phyloP scores from a whole-genome alignment of 2,797 vertebrate species.

The Eidolon dupreanum region DNA sequence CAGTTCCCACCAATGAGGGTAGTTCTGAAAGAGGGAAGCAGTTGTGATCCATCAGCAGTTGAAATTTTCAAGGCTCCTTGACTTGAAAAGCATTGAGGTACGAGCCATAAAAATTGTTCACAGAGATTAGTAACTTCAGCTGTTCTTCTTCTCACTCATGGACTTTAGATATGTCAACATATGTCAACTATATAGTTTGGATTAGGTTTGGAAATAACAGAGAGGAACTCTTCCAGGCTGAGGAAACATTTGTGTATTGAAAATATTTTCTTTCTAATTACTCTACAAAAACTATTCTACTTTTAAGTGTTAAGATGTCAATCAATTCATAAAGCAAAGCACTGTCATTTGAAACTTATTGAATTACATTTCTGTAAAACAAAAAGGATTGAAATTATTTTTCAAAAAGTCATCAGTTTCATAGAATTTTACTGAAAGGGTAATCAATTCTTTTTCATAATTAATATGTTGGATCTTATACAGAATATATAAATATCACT shows the following conservation, averaged over 20 bases:
- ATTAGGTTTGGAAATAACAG: neutral
- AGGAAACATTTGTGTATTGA: neutral
- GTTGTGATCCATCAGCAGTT: neutral
- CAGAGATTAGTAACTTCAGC: neutral
- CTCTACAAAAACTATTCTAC: neutral
- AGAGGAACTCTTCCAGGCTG: neutral
- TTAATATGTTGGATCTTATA: neutral
- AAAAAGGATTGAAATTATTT: neutral
- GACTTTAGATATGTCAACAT: neutral
- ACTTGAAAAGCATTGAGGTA: neutral
- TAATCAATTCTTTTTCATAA: neutral
- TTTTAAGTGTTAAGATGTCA: neutral
- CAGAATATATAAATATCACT: neutral
- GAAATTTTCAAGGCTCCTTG: neutral
- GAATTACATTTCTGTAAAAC: conserved; percentile 2
- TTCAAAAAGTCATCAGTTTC: neutral
- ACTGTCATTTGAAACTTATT: neutral
- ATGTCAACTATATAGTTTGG: neutral
- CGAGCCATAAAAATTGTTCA: neutral
- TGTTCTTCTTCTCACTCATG: neutral
- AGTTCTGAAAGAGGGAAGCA: neutral
- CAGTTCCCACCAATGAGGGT: neutral
- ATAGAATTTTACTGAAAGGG: neutral
- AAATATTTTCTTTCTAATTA: neutral
- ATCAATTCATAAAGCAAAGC: neutral